These are phyloP conservation scores for Tortricodes alternella DNA, from an alignment of 2,888 invertebrate species.

Conservation along the genomic window DNA sequence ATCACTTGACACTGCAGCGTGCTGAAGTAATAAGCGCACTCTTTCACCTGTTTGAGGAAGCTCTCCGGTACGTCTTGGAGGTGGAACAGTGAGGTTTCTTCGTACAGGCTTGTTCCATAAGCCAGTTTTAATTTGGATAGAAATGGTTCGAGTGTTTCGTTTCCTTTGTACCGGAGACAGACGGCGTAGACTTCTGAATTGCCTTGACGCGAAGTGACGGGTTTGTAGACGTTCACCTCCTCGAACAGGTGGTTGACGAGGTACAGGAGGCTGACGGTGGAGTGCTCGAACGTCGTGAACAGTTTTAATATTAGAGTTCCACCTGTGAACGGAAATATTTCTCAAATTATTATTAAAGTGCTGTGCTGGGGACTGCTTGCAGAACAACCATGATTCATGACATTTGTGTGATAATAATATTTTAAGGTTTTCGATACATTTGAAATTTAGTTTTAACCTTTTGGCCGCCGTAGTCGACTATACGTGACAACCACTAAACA, in stretches of 20 bases:
- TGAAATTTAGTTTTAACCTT: too few species aligned
- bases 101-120: conserved; percentile 68
- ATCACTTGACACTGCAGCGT: conserved; percentile 86
- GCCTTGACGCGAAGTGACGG: conserved; percentile 95
- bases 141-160: conserved; percentile 59
- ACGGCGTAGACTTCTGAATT: conserved; percentile 97
- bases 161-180: conserved; percentile 84
- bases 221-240: conserved; percentile 91
- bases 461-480: too few species aligned
- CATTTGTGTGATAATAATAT: too few species aligned
- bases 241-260: conserved; percentile 89
- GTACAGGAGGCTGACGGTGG: conserved; percentile 90
- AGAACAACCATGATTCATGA: too few species aligned
- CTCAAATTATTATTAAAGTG: not conserved
- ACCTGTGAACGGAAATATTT: conserved; percentile 65
- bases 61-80: conserved; percentile 81
- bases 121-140: conserved; percentile 66
- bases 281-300: conserved; percentile 94
- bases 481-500: too few species aligned
- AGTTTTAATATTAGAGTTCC: conserved; percentile 94
- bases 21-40: conserved; percentile 86
- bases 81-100: conserved; percentile 81
- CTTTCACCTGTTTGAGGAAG: conserved; percentile 85
- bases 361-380: too few species aligned
- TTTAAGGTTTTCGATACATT: too few species aligned